Evolutionary conservation across 1,140 invertebrate genomes (phyloP).

Genomic region (Neelides sp.): DNA sequence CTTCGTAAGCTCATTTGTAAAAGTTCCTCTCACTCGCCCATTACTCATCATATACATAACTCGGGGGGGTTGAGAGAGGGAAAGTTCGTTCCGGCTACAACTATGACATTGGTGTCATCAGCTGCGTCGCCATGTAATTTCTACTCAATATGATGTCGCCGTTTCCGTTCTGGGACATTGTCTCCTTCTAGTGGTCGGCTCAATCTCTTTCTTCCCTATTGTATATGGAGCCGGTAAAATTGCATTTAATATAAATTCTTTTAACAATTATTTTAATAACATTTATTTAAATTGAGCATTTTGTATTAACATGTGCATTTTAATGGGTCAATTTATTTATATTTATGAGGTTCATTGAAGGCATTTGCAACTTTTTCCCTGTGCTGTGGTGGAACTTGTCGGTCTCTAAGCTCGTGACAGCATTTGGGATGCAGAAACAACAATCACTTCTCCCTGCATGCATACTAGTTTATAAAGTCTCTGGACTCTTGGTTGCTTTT

Average conservation of each 20-base stretch:
- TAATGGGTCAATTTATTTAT: too few relatives aligned
- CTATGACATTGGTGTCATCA: constrained; percentile 84
- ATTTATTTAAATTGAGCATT: too few relatives aligned
- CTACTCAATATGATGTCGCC: constrained; percentile 79
- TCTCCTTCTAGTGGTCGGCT: constrained; percentile 81
- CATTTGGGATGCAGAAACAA: constrained; percentile 79
- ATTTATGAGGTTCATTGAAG: constrained; percentile 55
- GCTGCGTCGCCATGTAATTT: constrained; percentile 82
- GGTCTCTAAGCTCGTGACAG: constrained; percentile 80
- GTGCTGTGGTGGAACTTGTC: constrained; percentile 85
- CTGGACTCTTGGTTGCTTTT: constrained; percentile 85
- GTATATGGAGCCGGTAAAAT: too few relatives aligned
- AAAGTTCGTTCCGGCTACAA: constrained; percentile 84
- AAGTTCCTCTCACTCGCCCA: too few relatives aligned
- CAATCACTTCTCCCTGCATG: constrained; percentile 85
- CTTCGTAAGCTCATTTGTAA: too few relatives aligned
- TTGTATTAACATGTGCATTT: too few relatives aligned
- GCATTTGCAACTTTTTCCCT: constrained; percentile 54
- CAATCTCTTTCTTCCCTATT: constrained; percentile 67
- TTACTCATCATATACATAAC: too few relatives aligned
- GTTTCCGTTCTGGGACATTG: constrained; percentile 90
- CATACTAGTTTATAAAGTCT: constrained; percentile 86
- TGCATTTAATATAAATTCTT: too few relatives aligned
- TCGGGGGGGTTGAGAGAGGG: too few relatives aligned
- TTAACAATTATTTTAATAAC: constrained; percentile 5